Conservation (phyloP, 1,140 invertebrate genomes). For the Ostrea edulis region DNA sequence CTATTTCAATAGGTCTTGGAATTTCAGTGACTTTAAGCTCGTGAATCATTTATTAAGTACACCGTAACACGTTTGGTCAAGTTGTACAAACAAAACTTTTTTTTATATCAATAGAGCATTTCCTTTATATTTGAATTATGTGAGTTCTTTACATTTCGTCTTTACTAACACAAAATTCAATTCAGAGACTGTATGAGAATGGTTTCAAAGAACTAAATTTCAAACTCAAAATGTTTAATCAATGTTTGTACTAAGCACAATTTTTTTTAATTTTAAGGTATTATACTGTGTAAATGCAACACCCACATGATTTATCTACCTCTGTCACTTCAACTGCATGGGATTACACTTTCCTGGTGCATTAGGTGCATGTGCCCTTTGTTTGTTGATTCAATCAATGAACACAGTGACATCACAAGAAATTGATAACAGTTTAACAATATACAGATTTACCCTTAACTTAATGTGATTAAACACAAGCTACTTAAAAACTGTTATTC, state of each 20-base stretch:
- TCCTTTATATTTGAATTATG: neutral
- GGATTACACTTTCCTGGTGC: neutral
- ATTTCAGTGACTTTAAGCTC: too few relatives aligned
- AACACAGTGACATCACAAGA: neutral
- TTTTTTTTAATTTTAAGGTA: neutral
- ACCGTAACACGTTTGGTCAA: neutral
- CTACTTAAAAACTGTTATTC: neutral
- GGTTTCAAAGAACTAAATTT: neutral
- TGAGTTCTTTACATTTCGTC: neutral
- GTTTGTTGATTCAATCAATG: neutral
- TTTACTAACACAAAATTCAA: neutral
- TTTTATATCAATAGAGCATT: neutral
- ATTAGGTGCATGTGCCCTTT: neutral
- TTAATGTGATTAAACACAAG: neutral
- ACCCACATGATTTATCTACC: too few relatives aligned
- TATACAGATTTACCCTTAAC: neutral
- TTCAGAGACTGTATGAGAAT: neutral
- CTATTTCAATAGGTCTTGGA: too few relatives aligned
- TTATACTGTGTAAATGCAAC: too few relatives aligned
- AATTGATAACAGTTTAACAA: neutral
- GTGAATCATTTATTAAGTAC: neutral
- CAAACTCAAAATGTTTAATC: neutral
- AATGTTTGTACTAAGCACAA: neutral
- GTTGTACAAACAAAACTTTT: neutral
- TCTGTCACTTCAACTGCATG: too few relatives aligned